Base-by-base conservation (phyloP, 2,888 invertebrate genomes). In the Nebria brevicollis region DNA sequence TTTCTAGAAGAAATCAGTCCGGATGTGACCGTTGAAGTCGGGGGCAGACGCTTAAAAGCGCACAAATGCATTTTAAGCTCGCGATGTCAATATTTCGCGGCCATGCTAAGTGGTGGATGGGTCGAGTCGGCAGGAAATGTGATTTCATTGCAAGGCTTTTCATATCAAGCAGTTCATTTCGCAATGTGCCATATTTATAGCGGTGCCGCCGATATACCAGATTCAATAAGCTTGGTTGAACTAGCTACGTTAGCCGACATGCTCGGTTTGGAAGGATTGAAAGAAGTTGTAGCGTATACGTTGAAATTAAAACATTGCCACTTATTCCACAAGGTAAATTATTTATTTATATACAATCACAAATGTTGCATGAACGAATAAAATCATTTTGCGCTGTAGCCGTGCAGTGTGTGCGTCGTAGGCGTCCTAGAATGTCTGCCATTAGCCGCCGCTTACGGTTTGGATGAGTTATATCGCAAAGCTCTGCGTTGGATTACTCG, bases 171-270 rank as follows among this genome's bases (percentile, higher is more conserved):
- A 0, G 96, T 97, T 3, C 95, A 97, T 89, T 98, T 98, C 90
- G 95, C 97, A 0, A 89, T 98, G 82, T 95, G 97, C 85, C 98
- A 98, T 88, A 96, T 98, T 84, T 98, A 98, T 87, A 97, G 98
- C 82, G 98, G 98, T 2, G 94, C 96, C 42, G 95, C 96, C 65
- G 94, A 95, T 85, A 95, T 98, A 79, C 97, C 97, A 0, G 96
- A 96, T 85, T 93, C 94, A 1, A 94, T 97, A 83, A 95, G 95
- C 87, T 92, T 97, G 74, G 94, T 96, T 82, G 97, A 97, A 88
- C 88, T 98, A 83, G 95, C 97, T 0, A 95, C 96, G 0, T 89
- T 98, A 78, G 95, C 97, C 0, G 97, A 98, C 88, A 95, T 97
- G 93, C 90, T 98, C 77, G 95, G 96, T 7, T 89, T 98, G 26